Base-by-base conservation (phyloP, 1,140 invertebrate species). In the Atta texana region DNA sequence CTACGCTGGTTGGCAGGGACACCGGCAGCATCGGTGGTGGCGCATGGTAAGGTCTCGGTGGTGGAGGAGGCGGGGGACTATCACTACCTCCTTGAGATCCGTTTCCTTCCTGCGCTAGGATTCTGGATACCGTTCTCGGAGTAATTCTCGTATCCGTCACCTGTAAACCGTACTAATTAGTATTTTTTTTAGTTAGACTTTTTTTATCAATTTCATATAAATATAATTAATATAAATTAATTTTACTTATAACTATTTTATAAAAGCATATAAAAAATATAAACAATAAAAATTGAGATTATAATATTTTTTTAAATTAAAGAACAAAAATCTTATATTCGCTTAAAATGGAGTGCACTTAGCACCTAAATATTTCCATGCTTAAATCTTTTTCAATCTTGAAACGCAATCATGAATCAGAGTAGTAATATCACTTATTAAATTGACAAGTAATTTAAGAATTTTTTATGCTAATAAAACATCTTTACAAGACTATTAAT, bases 141-240 rank as follows among this genome's bases (percentile, higher is more conserved):
- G 98, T 99, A 81, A 99, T 98, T 86, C 99, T 96, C 59, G 98
- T 99, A 94, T 99, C 98, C 18, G 98, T 99, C 80, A 99, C 94
- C 94, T 95, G 93, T 63, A 88, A 85, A 89, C 90, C 72, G 82
- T 90, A 84, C 87, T 88, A 78, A 90, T 91, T 89, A 75, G 86
- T 76, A 75, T 78, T 87, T 76, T 59, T 84, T 84, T 84, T 84
- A 84, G 80, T 44, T 39, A 84, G 80, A 49, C 28, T 75, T 57
- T 55, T 44, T n/a, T 57, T 49, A 75, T 75, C 28, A 61, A 63
- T 49, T 34, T 31, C 49, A 12, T 14, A 21, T 75, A 49, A 28
- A 12, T 14, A 21, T 75, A 49, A 28, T 28, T 75, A 61, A 59
- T 57, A 21, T 76, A 76, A 76, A 10, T 24, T 61, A 39, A 59